phyloP scores from a whole-genome alignment of 2,888 invertebrate species.

The Ectemnius lituratus region DNA sequence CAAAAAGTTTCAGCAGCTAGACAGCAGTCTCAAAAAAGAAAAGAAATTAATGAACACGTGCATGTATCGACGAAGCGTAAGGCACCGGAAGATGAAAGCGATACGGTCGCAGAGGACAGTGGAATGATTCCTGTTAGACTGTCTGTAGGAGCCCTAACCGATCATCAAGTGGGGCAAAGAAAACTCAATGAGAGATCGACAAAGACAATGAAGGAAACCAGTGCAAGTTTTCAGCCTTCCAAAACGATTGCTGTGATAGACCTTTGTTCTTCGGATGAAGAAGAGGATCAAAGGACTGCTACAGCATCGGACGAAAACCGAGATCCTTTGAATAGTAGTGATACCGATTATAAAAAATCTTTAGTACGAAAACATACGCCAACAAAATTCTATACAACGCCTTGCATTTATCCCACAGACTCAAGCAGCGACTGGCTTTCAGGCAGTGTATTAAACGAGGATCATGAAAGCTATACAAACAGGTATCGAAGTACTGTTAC shows the following conservation, averaged over 20 bases:
- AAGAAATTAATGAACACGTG: slow-evolving; percentile 10
- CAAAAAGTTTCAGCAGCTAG: slow-evolving; percentile 41
- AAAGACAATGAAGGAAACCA: slow-evolving; percentile 17
- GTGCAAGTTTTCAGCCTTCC: slow-evolving; percentile 14
- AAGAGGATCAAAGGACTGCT: slow-evolving; percentile 73
- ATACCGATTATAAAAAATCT: slow-evolving; percentile 31
- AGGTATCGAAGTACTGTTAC: slow-evolving; percentile 42
- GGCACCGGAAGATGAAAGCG: slow-evolving; percentile 50
- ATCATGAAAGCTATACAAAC: slow-evolving; percentile 38
- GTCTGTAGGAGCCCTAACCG: slow-evolving; percentile 18
- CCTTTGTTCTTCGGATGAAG: slow-evolving; percentile 85
- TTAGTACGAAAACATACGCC: slow-evolving; percentile 53
- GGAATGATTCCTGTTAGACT: slow-evolving; percentile 11
- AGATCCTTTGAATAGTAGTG: slow-evolving; percentile 57
- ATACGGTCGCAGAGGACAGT: slow-evolving; percentile 49
- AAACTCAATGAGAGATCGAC: neutral
- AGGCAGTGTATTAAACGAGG: slow-evolving; percentile 47
- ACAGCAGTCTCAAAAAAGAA: slow-evolving; percentile 6
- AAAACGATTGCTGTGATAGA: slow-evolving; percentile 78
- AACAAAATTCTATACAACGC: slow-evolving; percentile 57
- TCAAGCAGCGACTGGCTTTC: slow-evolving; percentile 60
- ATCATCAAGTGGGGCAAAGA: neutral
- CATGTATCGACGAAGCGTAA: slow-evolving; percentile 53
- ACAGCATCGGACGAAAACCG: slow-evolving; percentile 65
- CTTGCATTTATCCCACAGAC: slow-evolving; percentile 60